Evolutionary conservation across 1,140 invertebrate species (phyloP).

Genomic region (Trachymyrmex septentrionalis): DNA sequence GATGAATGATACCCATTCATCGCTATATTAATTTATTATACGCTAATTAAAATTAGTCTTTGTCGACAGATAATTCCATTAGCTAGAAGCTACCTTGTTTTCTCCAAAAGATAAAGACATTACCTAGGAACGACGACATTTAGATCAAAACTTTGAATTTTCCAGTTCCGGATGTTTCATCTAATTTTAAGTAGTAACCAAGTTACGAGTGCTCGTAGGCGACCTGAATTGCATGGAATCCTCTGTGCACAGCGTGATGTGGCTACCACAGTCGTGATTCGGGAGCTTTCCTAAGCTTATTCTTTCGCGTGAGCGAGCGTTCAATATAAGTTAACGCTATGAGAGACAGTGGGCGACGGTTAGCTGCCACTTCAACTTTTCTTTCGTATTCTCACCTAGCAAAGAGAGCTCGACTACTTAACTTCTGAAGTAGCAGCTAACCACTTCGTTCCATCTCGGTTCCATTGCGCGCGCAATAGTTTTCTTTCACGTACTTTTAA

Average conservation of each 20-base stretch:
- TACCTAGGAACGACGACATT: neutral
- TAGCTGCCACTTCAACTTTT: neutral
- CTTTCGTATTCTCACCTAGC: neutral
- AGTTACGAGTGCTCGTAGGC: slow-evolving; percentile 22
- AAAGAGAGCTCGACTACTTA: slow-evolving; percentile 7
- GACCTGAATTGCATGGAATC: neutral
- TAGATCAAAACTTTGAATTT: slow-evolving; percentile 31
- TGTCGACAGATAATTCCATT: neutral
- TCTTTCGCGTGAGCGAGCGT: neutral
- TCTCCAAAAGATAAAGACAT: neutral
- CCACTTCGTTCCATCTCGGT: slow-evolving; percentile 3
- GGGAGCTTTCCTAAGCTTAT: slow-evolving; percentile 5
- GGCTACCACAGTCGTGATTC: slow-evolving; percentile 7
- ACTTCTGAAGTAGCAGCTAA: slow-evolving; percentile 17
- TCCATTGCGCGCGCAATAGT: neutral
- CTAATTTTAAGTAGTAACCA: slow-evolving; percentile 33
- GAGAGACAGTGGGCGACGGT: neutral
- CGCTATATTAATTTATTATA: neutral
- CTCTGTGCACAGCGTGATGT: neutral
- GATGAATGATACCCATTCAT: neutral
- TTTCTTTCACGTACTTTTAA: slow-evolving; percentile 23
- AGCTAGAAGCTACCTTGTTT: no score
- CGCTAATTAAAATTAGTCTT: neutral
- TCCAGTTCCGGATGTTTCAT: slow-evolving; percentile 10
- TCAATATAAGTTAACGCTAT: slow-evolving; percentile 46